A percentile compares a stretch with the other conserved stretches of the same genome.
These are phyloP conservation scores for Romanogobio albipinnatus DNA, from an alignment of 2,113 vertebrate genomes.

Conservation along the genomic window DNA sequence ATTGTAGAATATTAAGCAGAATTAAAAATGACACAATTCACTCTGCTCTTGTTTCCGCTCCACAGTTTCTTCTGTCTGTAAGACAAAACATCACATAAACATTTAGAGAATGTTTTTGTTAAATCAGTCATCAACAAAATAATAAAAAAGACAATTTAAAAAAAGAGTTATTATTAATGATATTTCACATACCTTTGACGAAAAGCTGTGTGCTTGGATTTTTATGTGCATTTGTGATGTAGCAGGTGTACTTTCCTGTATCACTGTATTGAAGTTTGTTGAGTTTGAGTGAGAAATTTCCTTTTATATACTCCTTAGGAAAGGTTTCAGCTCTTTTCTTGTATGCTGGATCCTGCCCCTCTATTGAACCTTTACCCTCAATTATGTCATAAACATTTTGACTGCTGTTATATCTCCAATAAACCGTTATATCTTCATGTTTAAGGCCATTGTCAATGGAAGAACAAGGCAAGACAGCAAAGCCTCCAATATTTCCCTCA, in stretches of 20 bases:
- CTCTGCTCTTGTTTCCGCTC: not conserved
- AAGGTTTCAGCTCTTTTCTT: conserved; percentile 1
- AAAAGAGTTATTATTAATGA: not conserved
- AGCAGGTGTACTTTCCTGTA: not conserved
- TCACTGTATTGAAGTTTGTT: not conserved
- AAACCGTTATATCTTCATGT: not conserved
- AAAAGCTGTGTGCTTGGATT: not conserved
- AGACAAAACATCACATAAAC: too few species aligned
- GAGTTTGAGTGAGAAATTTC: conserved; percentile 39
- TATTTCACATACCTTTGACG: conserved; percentile 3
- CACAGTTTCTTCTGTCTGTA: not conserved
- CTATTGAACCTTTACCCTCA: not conserved
- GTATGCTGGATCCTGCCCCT: not conserved
- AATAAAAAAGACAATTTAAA: too few species aligned
- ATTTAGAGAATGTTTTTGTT: not conserved
- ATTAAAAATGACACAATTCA: not conserved
- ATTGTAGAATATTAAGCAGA: not conserved
- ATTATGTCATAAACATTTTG: conserved; percentile 13
- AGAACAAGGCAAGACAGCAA: not conserved
- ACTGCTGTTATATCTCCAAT: conserved; percentile 11
- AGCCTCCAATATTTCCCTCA: not conserved
- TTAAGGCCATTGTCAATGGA: not conserved
- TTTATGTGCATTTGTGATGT: not conserved
- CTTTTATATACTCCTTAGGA: not conserved
- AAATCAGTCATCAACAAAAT: not conserved